These are phyloP conservation scores for Xenotilapia longispinis DNA, from an alignment of 2,113 vertebrate genomes.

Conservation along the genomic window DNA sequence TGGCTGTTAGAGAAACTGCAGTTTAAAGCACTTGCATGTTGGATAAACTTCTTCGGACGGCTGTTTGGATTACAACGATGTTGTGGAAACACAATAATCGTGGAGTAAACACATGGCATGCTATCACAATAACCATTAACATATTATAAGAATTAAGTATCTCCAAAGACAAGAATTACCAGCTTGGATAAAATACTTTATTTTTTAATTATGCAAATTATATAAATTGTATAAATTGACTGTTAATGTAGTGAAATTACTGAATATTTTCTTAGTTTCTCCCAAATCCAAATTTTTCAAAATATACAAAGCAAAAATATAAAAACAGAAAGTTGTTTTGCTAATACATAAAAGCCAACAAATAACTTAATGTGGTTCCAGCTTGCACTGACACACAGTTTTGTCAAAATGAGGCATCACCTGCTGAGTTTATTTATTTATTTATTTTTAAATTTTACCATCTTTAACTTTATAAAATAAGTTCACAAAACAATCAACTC, in stretches of 20 bases:
- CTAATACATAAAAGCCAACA: neutral
- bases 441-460: neutral
- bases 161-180: neutral
- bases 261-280: neutral
- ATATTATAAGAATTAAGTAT: neutral
- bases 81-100: neutral
- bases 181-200: neutral
- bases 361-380: neutral
- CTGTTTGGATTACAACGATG: neutral
- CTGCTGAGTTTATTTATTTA: neutral
- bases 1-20: neutral
- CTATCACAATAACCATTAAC: neutral
- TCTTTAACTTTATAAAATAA: neutral
- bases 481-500: neutral
- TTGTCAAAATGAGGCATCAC: neutral
- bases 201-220: neutral
- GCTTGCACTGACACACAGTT: neutral
- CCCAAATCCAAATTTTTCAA: neutral
- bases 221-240: neutral
- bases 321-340: neutral
- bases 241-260: neutral
- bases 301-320: neutral
- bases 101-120: neutral
- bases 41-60: accelerated
- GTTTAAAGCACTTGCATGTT: neutral